phyloP scores from a whole-genome alignment of 2,888 invertebrate species.

The Corbicula japonica region DNA sequence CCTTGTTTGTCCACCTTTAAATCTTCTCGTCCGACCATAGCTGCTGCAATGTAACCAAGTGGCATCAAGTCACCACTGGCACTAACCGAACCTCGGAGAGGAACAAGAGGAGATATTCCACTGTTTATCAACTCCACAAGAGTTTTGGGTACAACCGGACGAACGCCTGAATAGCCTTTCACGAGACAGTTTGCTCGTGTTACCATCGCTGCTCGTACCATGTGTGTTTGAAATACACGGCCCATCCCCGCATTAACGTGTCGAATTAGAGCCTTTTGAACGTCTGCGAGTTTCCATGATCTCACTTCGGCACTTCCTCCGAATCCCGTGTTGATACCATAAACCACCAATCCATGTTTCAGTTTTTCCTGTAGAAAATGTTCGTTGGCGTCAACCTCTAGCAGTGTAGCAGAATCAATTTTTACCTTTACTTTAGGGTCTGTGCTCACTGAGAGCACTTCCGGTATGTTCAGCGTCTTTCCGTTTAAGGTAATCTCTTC shows the following conservation, averaged over 20 bases:
- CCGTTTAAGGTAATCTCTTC: slow-evolving; percentile 17
- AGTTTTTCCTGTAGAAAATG: slow-evolving; percentile 24
- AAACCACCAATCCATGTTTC: slow-evolving; percentile 20
- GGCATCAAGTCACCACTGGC: slow-evolving; percentile 78
- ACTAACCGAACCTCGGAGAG: slow-evolving; percentile 71
- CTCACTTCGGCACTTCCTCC: slow-evolving; percentile 42
- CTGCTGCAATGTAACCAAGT: slow-evolving; percentile 72
- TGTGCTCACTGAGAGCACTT: slow-evolving; percentile 21
- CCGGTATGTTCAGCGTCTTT: slow-evolving; percentile 13
- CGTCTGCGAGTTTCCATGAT: slow-evolving; percentile 27
- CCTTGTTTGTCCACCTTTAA: slow-evolving; percentile 57
- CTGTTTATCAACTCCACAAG: slow-evolving; percentile 67
- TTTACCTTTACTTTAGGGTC: slow-evolving; percentile 9
- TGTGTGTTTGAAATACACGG: slow-evolving; percentile 1
- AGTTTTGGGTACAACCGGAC: slow-evolving; percentile 56
- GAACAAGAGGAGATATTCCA: slow-evolving; percentile 68
- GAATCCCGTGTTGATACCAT: slow-evolving; percentile 41
- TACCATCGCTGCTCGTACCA: slow-evolving; percentile 15
- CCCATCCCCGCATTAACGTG: slow-evolving; percentile 41
- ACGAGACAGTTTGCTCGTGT: slow-evolving; percentile 13
- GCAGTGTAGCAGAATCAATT: background rate
- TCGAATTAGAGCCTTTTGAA: slow-evolving; percentile 33
- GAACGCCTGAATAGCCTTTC: slow-evolving; percentile 63
- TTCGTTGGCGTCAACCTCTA: slow-evolving; percentile 13
- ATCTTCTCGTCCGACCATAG: slow-evolving; percentile 67